A percentile compares a stretch with the other conserved stretches of the same genome.
phyloP scores from a whole-genome alignment of 2,113 vertebrate species.

The Callipepla squamata region DNA sequence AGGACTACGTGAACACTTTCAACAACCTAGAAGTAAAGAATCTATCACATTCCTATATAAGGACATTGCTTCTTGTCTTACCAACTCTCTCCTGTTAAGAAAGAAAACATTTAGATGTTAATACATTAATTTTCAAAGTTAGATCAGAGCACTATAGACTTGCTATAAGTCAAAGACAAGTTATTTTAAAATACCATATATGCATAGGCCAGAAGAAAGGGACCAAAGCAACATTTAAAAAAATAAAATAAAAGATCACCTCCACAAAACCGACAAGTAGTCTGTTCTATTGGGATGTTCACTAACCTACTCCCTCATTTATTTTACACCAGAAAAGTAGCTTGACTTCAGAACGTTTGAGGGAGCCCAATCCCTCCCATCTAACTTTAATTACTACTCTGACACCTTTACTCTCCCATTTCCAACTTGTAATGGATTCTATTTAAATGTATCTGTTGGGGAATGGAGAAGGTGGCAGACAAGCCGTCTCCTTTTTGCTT shows the following conservation, averaged over 20 bases:
- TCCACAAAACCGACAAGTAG: neutral
- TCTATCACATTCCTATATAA: neutral
- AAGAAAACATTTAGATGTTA: constrained; percentile 1
- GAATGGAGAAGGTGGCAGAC: neutral
- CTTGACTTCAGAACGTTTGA: neutral
- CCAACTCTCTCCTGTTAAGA: neutral
- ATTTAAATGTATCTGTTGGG: neutral
- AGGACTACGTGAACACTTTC: constrained; percentile 7
- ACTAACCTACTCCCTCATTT: neutral
- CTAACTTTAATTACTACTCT: neutral
- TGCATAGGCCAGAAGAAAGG: neutral
- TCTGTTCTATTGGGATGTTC: neutral
- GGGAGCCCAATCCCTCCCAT: neutral
- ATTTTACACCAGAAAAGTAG: neutral
- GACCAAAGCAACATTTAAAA: neutral
- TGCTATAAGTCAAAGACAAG: neutral
- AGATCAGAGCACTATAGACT: neutral
- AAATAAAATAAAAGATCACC: neutral
- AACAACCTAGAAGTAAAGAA: constrained; percentile 29
- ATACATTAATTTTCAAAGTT: neutral
- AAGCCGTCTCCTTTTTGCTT: neutral
- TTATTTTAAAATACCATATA: neutral
- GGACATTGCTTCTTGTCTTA: neutral
- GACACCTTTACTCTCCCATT: neutral
- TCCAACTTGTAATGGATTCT: neutral